Base-by-base conservation (phyloP, 1,140 invertebrate species). In the Drosophila pseudoobscura region DNA sequence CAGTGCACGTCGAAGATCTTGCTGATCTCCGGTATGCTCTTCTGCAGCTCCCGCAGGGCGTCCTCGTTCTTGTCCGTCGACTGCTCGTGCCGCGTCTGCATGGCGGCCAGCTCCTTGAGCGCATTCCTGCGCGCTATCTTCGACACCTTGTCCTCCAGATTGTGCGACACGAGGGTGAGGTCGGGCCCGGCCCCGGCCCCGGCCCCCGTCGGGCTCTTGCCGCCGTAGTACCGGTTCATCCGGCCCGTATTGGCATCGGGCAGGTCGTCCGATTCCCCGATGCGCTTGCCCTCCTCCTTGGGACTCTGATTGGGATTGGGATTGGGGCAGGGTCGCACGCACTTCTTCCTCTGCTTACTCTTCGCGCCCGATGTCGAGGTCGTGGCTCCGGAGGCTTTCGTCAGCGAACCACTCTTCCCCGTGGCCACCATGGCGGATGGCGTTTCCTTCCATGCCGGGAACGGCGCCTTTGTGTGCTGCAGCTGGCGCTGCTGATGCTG, bases 1-100 rank as follows among this genome's bases (percentile, higher is more conserved):
- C 92, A 92, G 80, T 95, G 94, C 0, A 96, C 87, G 68, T 94
- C 91, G 84, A 96, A 96, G 73, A 95, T 93, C 61, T 95, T 93
- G 22, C 92, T 92, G 17, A 96, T 85, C 62, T 93, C 92, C 49
- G 95, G 95, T 46, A 96, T 91, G 70, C 92, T 93, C 15, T 83
- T 68, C 20, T 93, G 64, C 41, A 94, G 74, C 47, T 94, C 92
- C 17, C 70, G 82, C 35, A 94, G 91, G 50, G 93, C 92, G 54
- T 93, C 91, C 46, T 64, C 53, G 46, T 88, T 88, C 41, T 89
- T 88, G 7, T 88, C 83, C 3, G 24, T 20, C 8, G 65, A 8
- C 35, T 70, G 74, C 20, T 52, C 13, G n/a, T 47, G 58, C 15
- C 65, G 76, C 49, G 57, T n/a, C 22, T 88, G 68, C 31, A 88